phyloP scores from a whole-genome alignment of 2,888 invertebrate genomes.

The Mythimna lalbum region DNA sequence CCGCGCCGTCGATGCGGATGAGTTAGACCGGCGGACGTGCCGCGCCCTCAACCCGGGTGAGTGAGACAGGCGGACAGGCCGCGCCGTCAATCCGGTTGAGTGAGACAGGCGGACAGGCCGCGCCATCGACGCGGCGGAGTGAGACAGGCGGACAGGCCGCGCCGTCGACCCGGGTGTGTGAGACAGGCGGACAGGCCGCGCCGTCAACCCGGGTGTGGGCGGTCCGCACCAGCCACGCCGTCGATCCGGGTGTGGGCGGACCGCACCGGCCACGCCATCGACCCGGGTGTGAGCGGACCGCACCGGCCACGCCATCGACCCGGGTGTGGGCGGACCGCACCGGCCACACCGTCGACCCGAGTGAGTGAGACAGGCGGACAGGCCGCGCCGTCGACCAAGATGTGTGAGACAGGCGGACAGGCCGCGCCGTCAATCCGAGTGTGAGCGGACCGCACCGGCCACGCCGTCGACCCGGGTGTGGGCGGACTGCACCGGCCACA shows the following conservation, averaged over 20 bases:
- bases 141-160: conserved; percentile 10
- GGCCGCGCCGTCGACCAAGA: too few relatives aligned
- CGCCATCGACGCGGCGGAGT: not conserved
- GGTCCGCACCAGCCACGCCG: not conserved
- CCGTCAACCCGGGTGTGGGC: not conserved
- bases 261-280: not conserved
- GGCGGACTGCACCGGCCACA: too few relatives aligned
- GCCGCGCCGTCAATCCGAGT: not conserved
- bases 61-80: too few relatives aligned
- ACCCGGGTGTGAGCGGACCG: not conserved
- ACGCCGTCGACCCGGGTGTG: not conserved
- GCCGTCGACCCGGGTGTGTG: not conserved
- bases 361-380: too few relatives aligned
- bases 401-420: too few relatives aligned
- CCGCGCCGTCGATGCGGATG: too few relatives aligned
- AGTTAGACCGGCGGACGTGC: not conserved
- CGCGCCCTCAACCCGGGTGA: too few relatives aligned
- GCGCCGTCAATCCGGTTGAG: too few relatives aligned
- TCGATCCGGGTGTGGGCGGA: not conserved
- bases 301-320: not conserved
- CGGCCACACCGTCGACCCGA: too few relatives aligned
- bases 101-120: too few relatives aligned
- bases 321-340: not conserved
- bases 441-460: not conserved
- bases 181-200: not conserved